Evolutionary conservation across 2,888 invertebrate genomes (phyloP).

Genomic region (Erpobdella octoculata): DNA sequence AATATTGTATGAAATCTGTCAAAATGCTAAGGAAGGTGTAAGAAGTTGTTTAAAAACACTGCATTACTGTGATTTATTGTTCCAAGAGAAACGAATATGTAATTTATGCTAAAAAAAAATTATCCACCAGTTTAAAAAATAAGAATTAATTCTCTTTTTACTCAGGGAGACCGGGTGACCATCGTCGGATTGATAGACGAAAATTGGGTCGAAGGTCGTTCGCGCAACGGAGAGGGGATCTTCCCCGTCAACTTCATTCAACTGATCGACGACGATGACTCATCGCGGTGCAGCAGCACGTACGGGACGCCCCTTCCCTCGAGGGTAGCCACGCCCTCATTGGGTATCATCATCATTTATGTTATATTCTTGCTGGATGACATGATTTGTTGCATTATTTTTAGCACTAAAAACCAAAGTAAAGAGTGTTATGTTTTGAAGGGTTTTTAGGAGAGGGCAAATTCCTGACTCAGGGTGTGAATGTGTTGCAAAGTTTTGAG

Average conservation of each 20-base stretch:
- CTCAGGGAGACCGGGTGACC: constrained; percentile 22
- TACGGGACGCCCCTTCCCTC: neutral
- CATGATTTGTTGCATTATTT: neutral
- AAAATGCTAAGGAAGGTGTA: no score
- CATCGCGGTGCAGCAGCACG: neutral
- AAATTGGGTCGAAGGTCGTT: constrained; percentile 19
- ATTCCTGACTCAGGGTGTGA: no score
- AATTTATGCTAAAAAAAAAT: no score
- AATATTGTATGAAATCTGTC: no score
- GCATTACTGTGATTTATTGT: no score
- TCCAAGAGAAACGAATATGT: no score
- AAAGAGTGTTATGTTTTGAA: no score
- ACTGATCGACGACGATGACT: constrained; percentile 5
- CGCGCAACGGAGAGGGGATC: constrained; percentile 19
- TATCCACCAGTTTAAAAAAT: neutral
- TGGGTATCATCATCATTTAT: neutral
- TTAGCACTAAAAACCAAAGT: no score
- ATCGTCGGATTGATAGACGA: constrained; percentile 13
- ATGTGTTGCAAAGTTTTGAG: no score
- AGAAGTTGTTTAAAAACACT: no score
- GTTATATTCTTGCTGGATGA: neutral
- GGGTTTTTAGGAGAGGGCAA: no score
- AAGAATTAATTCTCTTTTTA: no score
- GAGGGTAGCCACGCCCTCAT: neutral
- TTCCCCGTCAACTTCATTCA: constrained; percentile 1